These are phyloP conservation scores for Ganaspis sp. DNA, from an alignment of 1,140 invertebrate species.

Conservation along the genomic window DNA sequence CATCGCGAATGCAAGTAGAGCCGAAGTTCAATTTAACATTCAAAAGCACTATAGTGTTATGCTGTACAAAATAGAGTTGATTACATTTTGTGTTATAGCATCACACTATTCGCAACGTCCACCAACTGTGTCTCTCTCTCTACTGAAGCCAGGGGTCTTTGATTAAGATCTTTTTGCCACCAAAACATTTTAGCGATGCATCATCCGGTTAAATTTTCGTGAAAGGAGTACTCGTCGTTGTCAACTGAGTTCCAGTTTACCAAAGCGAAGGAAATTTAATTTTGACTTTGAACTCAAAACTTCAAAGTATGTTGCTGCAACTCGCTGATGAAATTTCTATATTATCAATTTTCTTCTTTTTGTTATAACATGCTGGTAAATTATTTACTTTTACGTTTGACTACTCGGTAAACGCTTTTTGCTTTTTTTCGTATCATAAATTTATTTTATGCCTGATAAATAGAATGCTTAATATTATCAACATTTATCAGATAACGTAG, in stretches of 20 bases:
- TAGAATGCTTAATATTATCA: too few relatives aligned
- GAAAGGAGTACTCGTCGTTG: constrained; percentile 19
- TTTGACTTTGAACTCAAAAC: constrained; percentile 25
- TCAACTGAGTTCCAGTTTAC: constrained; percentile 20
- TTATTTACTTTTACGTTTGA: constrained; percentile 9
- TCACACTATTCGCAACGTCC: constrained; percentile 8
- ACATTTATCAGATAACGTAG: too few relatives aligned
- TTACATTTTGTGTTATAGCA: constrained; percentile 25
- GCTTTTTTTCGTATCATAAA: neutral
- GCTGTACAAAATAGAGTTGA: constrained; percentile 18
- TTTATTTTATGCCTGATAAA: neutral
- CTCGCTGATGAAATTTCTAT: constrained; percentile 9
- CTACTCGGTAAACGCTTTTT: neutral
- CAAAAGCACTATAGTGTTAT: constrained; percentile 3
- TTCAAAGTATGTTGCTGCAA: constrained; percentile 5
- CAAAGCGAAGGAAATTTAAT: constrained; percentile 25
- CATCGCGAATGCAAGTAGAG: constrained; percentile 16
- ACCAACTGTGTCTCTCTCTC: neutral
- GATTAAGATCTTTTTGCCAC: constrained; percentile 29
- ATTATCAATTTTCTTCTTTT: neutral
- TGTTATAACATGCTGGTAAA: neutral
- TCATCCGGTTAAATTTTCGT: constrained; percentile 28
- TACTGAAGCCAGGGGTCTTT: neutral
- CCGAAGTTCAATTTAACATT: constrained; percentile 6
- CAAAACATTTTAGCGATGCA: constrained; percentile 29